phyloP scores from a whole-genome alignment of 2,797 vertebrate genomes.

The Spatula versicolor region DNA sequence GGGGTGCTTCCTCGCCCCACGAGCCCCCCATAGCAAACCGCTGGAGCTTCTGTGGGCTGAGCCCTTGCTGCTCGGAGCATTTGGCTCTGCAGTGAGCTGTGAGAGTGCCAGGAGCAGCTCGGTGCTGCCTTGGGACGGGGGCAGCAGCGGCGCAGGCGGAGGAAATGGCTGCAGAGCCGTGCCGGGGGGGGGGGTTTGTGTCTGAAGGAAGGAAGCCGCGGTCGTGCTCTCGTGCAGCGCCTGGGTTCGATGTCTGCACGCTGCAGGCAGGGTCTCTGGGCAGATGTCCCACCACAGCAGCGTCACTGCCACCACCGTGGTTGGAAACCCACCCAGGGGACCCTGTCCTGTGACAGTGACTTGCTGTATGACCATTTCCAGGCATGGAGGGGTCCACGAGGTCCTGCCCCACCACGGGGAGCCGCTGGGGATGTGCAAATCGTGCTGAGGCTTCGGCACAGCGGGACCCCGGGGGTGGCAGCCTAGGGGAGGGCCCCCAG shows the following conservation, averaged over 20 bases:
- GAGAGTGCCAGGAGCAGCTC: too few relatives aligned
- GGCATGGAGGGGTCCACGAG: background rate
- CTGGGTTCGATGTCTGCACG: background rate
- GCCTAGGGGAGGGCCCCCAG: background rate
- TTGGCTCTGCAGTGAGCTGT: background rate
- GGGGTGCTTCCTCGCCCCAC: accelerated
- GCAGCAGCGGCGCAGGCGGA: background rate
- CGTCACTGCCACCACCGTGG: accelerated
- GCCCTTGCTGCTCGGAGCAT: too few relatives aligned
- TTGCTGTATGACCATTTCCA: accelerated
- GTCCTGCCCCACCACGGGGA: background rate
- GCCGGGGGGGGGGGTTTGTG: background rate
- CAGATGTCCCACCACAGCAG: background rate
- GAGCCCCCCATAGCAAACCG: background rate
- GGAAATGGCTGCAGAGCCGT: background rate
- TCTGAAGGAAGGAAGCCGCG: background rate
- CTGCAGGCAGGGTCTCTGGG: background rate
- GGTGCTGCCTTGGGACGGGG: background rate
- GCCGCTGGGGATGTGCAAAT: background rate
- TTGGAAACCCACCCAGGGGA: background rate
- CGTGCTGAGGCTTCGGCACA: accelerated
- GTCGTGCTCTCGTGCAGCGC: background rate
- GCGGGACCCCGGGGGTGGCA: background rate
- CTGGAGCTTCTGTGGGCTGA: background rate
- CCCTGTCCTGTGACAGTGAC: background rate